Conservation (phyloP, 35 echinoderm and acorn worm species). For the Anneissia japonica region DNA sequence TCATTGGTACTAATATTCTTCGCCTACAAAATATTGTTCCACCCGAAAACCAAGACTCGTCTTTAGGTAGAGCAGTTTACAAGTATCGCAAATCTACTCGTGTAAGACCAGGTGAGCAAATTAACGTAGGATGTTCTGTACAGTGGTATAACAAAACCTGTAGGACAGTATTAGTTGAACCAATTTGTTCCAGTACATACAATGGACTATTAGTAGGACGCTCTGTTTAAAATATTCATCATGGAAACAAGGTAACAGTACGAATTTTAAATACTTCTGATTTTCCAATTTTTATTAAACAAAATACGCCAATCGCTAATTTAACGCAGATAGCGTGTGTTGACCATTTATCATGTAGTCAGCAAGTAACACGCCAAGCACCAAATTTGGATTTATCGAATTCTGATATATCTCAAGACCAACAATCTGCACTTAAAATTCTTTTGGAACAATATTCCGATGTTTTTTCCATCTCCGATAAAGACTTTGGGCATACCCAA, state of each 20-base stretch:
- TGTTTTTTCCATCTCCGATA: not conserved
- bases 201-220: not conserved
- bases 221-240: not conserved
- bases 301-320: too few relatives aligned
- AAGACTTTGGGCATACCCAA: not conserved
- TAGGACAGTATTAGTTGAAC: not conserved
- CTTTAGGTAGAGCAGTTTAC: too few relatives aligned
- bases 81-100: not conserved
- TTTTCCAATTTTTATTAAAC: too few relatives aligned
- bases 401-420: not conserved
- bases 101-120: not conserved
- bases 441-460: not conserved
- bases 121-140: not conserved
- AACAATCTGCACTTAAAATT: not conserved
- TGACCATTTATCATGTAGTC: too few relatives aligned
- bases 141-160: not conserved
- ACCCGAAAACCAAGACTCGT: too few relatives aligned
- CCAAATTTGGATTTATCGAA: not conserved
- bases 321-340: too few relatives aligned
- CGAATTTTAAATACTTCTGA: not conserved
- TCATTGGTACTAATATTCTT: not conserved
- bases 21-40: not conserved
- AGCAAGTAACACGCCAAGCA: not conserved
- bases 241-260: not conserved
- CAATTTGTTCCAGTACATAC: not conserved